Percentiles rank a stretch among this genome's conserved stretches.
Evolutionary conservation across 2,113 vertebrate genomes (phyloP).

Genomic region (Solenodon paradoxus): DNA sequence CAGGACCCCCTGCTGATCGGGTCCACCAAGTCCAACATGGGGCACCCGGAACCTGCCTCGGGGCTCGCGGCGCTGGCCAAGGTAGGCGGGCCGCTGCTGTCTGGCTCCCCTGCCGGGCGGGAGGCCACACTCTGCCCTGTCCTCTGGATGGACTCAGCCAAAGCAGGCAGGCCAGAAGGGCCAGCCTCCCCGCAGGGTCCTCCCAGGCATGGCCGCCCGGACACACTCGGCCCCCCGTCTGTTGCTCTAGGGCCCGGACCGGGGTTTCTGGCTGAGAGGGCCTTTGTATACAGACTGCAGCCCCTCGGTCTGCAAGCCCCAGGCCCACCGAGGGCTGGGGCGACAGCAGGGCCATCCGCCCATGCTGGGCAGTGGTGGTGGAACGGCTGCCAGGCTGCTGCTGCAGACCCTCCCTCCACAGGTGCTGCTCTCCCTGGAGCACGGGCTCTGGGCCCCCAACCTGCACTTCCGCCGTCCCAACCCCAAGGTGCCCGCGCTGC

Average conservation of each 20-base stretch:
- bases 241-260: too few relatives aligned
- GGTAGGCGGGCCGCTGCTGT: constrained; percentile 78
- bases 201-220: too few relatives aligned
- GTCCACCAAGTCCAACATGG: constrained; percentile 99
- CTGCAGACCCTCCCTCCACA: too few relatives aligned
- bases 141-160: too few relatives aligned
- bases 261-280: neutral
- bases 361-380: too few relatives aligned
- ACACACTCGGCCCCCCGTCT: accelerated
- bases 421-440: constrained; percentile 93
- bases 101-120: neutral
- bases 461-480: constrained; percentile 91
- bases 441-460: constrained; percentile 94
- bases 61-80: constrained; percentile 93
- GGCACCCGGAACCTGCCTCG: constrained; percentile 95
- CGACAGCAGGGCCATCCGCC: too few relatives aligned
- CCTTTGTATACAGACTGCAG: too few relatives aligned
- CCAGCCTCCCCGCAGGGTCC: too few relatives aligned
- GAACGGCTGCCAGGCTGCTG: too few relatives aligned
- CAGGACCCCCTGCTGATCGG: constrained; percentile 90
- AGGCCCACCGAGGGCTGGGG: too few relatives aligned
- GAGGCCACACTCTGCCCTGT: too few relatives aligned
- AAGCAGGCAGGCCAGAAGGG: too few relatives aligned
- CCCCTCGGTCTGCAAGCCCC: neutral
- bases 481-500: constrained; percentile 90